Base-by-base conservation (phyloP, 2,113 vertebrate genomes). In the Azemiops feae region DNA sequence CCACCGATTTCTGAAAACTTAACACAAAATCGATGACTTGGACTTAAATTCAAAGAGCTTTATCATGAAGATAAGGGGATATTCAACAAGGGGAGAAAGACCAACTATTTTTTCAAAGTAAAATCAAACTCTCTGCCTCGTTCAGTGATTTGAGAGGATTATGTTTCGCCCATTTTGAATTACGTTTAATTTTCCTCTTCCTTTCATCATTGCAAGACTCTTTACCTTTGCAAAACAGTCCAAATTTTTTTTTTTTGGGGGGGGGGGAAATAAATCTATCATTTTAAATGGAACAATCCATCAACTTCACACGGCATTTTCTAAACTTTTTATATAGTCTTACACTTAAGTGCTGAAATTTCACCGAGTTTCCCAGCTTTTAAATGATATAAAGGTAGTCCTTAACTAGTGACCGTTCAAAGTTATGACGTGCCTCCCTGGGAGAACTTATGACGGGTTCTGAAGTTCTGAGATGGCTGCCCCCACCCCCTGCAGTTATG, bases 1-100 rank as follows among this genome's bases (percentile, higher is more conserved):
- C 30, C 45, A 25, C 23, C 14, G 55, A 30, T 47, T 86, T 18
- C 89, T 94, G 91, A 93, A 95, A 96, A 90, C 39, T 90, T 90
- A 53, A 93, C 30, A 39, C 69, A 39, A 94, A 89, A 88, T 93
- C 93, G n/a, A 50, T 12, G n/a, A 88, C 54, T 47, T 87, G 85
- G 95, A 89, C 53, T 95, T 95, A n/a, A 1, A 10, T 20, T 91
- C 10, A 52, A 92, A 93, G 12, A 89, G 90, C 93, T 94, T 64
- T 3, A 57, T 86, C 39, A 45, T 27, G 91, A 94, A 86, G 52
- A 81, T 18, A 85, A 69, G 12, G 30, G 5, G 2, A 91, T 94
- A 0, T 52, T 23, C 91, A 92, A 58, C 81, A 89, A 55, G 89
- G 90, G 88, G 86, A 2, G 58, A 1, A 0, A 1, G 1, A 45